Evolutionary conservation across 2,113 vertebrate genomes (phyloP).

Genomic region (Oceanodroma tethys): DNA sequence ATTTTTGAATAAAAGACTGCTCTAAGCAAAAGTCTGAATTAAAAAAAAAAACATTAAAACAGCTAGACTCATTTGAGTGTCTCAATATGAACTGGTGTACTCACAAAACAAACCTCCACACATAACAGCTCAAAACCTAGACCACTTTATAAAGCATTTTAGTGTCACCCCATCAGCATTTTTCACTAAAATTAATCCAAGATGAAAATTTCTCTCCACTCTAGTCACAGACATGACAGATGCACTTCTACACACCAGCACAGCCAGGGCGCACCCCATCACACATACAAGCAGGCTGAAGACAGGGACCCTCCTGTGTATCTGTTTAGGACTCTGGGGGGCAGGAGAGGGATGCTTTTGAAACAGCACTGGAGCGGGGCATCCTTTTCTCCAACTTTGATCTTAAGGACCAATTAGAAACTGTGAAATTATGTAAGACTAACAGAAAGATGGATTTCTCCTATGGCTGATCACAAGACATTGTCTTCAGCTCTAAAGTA

Average conservation of each 20-base stretch:
- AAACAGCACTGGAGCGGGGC: background rate
- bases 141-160: background rate
- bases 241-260: background rate
- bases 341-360: background rate
- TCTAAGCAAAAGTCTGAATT: background rate
- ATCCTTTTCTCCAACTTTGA: background rate
- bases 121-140: background rate
- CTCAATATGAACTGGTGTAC: background rate
- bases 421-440: background rate
- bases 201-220: background rate
- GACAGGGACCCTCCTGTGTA: background rate
- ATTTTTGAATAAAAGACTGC: background rate
- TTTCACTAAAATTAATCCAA: background rate
- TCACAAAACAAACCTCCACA: background rate
- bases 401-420: background rate
- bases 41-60: background rate
- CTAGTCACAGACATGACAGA: background rate
- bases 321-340: background rate
- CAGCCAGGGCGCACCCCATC: fast-evolving
- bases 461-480: background rate
- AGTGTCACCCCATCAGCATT: background rate
- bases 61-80: background rate
- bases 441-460: background rate
- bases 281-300: background rate
- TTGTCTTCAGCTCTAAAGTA: background rate